Conservation (phyloP, 2,888 invertebrate genomes). For the Cephus runcator region DNA sequence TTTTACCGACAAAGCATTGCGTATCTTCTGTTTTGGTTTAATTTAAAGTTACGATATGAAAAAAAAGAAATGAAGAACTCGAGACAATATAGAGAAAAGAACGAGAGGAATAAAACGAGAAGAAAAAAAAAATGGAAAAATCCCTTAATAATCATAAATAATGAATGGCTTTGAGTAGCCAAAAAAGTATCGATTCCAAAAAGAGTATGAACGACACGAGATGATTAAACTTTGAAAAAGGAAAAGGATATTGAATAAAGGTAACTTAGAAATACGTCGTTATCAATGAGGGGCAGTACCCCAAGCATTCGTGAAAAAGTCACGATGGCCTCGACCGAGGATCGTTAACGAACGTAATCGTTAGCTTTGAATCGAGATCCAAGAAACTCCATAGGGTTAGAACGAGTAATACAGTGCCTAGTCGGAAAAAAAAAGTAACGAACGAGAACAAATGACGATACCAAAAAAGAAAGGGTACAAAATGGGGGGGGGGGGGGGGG, state of each 20-base stretch:
- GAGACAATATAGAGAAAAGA: too few species aligned
- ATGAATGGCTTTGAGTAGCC: neutral
- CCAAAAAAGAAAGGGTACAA: neutral
- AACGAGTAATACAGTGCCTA: neutral
- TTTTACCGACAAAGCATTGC: too few species aligned
- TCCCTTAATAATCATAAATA: neutral
- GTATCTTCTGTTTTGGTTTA: too few species aligned
- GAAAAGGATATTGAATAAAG: neutral
- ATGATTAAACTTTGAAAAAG: neutral
- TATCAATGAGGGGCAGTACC: neutral
- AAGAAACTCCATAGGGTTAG: slow-evolving; percentile 21
- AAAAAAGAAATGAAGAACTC: too few species aligned
- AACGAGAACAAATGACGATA: neutral
- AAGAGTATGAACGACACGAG: neutral
- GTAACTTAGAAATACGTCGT: neutral
- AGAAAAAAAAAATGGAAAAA: neutral
- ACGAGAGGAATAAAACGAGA: too few species aligned
- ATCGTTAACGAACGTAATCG: slow-evolving; percentile 58
- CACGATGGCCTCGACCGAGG: slow-evolving; percentile 11
- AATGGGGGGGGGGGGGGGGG: neutral
- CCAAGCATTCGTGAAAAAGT: neutral
- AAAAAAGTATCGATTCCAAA: neutral
- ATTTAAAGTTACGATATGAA: too few species aligned
- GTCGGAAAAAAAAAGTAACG: neutral
- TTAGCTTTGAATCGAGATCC: slow-evolving; percentile 49